phyloP scores from a whole-genome alignment of 92 coral and sea anemone genomes.

The Galaxea fascicularis region DNA sequence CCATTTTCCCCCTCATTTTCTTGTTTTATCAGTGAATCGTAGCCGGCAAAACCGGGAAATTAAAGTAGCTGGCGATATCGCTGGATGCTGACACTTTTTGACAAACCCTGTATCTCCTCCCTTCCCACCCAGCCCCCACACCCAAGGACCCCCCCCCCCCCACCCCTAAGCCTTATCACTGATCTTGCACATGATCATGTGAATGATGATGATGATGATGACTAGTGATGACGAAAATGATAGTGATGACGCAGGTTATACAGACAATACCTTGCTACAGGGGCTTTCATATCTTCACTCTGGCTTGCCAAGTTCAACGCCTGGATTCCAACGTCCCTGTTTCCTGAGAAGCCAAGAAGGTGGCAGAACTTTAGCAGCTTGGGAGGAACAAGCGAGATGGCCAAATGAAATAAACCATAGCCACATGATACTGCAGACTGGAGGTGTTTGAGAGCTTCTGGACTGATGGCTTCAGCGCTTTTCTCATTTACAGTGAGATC shows the following conservation, averaged over 20 bases:
- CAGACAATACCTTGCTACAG: slow-evolving; percentile 82
- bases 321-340: slow-evolving; percentile 90
- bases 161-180: too few species aligned
- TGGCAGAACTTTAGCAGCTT: slow-evolving; percentile 89
- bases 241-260: background rate
- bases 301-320: slow-evolving; percentile 92
- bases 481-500: slow-evolving; percentile 50
- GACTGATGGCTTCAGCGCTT: slow-evolving; percentile 40
- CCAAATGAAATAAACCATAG: slow-evolving; percentile 94
- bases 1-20: too few species aligned
- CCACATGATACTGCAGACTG: slow-evolving; percentile 98
- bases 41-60: too few species aligned
- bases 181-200: too few species aligned
- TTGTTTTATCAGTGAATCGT: too few species aligned
- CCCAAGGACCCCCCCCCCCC: too few species aligned
- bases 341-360: slow-evolving; percentile 92
- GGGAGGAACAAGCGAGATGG: slow-evolving; percentile 95
- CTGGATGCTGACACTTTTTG: too few species aligned
- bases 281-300: slow-evolving; percentile 99
- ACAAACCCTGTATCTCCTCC: too few species aligned
- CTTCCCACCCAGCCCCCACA: too few species aligned
- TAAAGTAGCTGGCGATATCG: too few species aligned
- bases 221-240: too few species aligned
- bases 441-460: slow-evolving; percentile 79
- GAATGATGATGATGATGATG: too few species aligned